Evolutionary conservation across 2,888 invertebrate species (phyloP).

Genomic region (Saturnia japonica): DNA sequence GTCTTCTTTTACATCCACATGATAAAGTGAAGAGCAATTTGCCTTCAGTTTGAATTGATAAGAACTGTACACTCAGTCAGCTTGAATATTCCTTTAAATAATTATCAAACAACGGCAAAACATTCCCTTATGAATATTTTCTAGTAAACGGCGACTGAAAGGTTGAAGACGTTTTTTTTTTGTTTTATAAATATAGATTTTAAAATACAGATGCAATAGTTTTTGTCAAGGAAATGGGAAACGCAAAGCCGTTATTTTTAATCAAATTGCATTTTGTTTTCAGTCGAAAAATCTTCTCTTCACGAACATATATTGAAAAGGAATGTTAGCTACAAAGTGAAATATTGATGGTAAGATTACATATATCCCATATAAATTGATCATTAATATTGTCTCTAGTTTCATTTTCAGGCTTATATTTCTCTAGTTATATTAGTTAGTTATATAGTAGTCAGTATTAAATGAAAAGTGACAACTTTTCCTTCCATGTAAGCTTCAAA

Average conservation of each 20-base stretch:
- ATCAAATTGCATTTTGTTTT: not conserved
- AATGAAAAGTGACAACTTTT: not conserved
- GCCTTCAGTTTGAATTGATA: not conserved
- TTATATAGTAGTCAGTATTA: not conserved
- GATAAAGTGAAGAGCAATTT: not conserved
- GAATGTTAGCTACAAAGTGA: not conserved
- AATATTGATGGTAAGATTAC: not conserved
- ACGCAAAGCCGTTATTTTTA: not conserved
- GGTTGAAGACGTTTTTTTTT: not conserved
- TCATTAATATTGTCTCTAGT: not conserved
- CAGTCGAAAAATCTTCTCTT: not conserved
- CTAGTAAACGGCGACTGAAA: not conserved
- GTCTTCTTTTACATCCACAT: not conserved
- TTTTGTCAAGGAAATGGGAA: slow-evolving; percentile 5
- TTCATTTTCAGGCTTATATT: not conserved
- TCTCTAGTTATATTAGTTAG: not conserved
- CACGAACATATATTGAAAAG: not conserved
- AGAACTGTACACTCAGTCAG: not conserved
- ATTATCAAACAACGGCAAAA: slow-evolving; percentile 5
- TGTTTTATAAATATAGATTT: slow-evolving; percentile 15
- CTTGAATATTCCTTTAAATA: not conserved
- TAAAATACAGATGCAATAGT: slow-evolving; percentile 3
- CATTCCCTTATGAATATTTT: not conserved
- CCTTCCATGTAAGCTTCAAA: too few species aligned
- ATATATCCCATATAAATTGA: not conserved